Base-by-base conservation (phyloP, 2,888 invertebrate species). In the Apoda limacodes region DNA sequence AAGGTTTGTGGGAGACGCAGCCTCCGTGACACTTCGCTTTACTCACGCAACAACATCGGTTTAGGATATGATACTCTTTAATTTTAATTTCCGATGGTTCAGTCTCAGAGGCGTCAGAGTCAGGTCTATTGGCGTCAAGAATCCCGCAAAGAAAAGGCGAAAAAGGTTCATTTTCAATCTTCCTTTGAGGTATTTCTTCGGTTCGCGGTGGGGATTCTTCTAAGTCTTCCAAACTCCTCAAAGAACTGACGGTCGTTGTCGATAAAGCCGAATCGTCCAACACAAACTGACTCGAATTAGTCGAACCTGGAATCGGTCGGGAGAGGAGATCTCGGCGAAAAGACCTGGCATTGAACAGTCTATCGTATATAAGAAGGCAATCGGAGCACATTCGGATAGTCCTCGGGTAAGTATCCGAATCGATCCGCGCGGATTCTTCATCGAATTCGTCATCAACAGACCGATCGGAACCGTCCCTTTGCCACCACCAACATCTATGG, bases 191-290 rank as follows among this genome's bases (percentile, higher is more conserved):
- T n/a, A n/a, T n/a, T 34, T 40, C 37, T 22, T 35, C 40, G 30
- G 34, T 40, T 36, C 30, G 40, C 28, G 41, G 38, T 13, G 46
- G 44, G 9, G 52, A 41, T 27, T 55, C 50, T 17, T 83, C 83
- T 20, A 85, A 49, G 48, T 86, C 87, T 50, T 85, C 85, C 24
- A 86, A 60, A 9, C 85, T 84, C 24, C 86, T 71, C 31, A 86
- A 55, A 1, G 85, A 83, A 50, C 81, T 80, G 7, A 83, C 83
- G 9, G 82, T 82, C 5, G 82, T 82, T 41, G 52, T 62, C 9
- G 66, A 60, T 30, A 57, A 41, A 9, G 85, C 83, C 25, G 85
- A 83, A 47, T 88, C 88, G 61, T 85, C 86, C n/a, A n/a, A 9
- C 17, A 86, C 57, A 39, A 84, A 82, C 7, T 85, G 69, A 35